phyloP scores from a whole-genome alignment of 2,888 invertebrate genomes.

The Parochlus steinenii region DNA sequence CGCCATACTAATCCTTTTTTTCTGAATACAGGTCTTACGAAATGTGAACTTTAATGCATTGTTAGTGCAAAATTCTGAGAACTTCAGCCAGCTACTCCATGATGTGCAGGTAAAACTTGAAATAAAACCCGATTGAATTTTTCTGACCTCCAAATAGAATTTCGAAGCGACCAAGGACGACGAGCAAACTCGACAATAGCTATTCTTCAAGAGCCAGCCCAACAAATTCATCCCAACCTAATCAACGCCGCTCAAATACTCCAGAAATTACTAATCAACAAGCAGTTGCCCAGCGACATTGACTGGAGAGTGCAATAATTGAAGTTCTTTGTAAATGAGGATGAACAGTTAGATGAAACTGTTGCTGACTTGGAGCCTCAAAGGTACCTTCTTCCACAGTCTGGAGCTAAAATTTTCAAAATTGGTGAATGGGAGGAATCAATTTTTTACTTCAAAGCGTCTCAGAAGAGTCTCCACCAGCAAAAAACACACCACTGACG shows the following conservation, averaged over 20 bases:
- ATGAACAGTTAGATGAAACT: constrained; percentile 35
- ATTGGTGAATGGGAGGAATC: constrained; percentile 40
- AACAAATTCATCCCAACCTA: constrained; percentile 22
- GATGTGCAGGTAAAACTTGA: constrained; percentile 38
- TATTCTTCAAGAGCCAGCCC: constrained; percentile 41
- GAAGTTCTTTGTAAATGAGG: constrained; percentile 40
- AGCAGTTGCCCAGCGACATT: constrained; percentile 22
- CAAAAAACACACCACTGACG: constrained; percentile 31
- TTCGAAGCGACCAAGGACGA: neutral
- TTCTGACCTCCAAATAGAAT: constrained; percentile 5
- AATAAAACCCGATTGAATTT: too few relatives aligned
- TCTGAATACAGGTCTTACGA: too few relatives aligned
- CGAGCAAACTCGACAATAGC: constrained; percentile 28
- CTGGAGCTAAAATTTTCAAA: constrained; percentile 50
- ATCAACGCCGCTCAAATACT: constrained; percentile 44
- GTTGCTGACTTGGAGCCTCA: constrained; percentile 37
- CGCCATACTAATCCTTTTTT: too few relatives aligned
- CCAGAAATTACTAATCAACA: constrained; percentile 30
- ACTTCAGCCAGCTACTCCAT: constrained; percentile 33
- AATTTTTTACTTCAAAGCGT: constrained; percentile 50
- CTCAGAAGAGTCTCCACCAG: constrained; percentile 37
- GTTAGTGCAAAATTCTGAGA: constrained; percentile 40
- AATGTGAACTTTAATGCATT: constrained; percentile 48
- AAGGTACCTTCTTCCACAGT: constrained; percentile 50
- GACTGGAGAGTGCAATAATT: constrained; percentile 50